A percentile compares a stretch with the other conserved stretches of the same genome.
Evolutionary conservation across 2,113 vertebrate species (phyloP).

Genomic region (Ranitomeya variabilis): DNA sequence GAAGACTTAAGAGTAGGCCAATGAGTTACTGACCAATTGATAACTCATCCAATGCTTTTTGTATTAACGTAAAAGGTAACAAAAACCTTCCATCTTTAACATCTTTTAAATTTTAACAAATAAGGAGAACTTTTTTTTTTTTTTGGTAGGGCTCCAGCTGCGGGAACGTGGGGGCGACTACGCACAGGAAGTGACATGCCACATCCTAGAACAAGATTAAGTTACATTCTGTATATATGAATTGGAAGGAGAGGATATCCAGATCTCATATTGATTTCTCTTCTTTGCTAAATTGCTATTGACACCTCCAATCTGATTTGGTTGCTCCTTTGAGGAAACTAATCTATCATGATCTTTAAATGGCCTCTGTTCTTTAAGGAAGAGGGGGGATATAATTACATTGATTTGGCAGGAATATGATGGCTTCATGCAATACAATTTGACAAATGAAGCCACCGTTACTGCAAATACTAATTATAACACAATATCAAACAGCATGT

Average conservation of each 20-base stretch:
- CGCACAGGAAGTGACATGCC: background rate
- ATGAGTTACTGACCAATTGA: background rate
- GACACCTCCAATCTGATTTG: conserved; percentile 57
- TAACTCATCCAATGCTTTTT: background rate
- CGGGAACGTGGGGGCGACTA: background rate
- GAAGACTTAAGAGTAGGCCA: background rate
- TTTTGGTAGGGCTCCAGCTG: background rate
- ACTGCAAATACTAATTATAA: no score
- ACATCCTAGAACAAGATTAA: rapidly evolving
- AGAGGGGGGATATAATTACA: conserved; percentile 16
- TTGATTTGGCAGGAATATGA: conserved; percentile 60
- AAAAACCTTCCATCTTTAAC: background rate
- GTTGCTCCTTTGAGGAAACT: conserved; percentile 59
- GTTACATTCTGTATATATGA: background rate
- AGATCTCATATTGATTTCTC: conserved; percentile 33
- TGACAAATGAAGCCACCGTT: conserved; percentile 13
- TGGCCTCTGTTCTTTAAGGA: conserved; percentile 51
- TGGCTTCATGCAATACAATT: conserved; percentile 58
- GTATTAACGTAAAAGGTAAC: background rate
- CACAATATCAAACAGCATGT: no score
- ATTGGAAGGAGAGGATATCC: conserved; percentile 24
- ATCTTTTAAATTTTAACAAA: background rate
- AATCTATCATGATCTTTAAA: conserved; percentile 63
- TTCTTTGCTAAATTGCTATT: conserved; percentile 34
- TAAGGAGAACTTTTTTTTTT: background rate